These are phyloP conservation scores for Palythoa grandis DNA, from an alignment of 92 coral and sea anemone genomes.

Conservation along the genomic window DNA sequence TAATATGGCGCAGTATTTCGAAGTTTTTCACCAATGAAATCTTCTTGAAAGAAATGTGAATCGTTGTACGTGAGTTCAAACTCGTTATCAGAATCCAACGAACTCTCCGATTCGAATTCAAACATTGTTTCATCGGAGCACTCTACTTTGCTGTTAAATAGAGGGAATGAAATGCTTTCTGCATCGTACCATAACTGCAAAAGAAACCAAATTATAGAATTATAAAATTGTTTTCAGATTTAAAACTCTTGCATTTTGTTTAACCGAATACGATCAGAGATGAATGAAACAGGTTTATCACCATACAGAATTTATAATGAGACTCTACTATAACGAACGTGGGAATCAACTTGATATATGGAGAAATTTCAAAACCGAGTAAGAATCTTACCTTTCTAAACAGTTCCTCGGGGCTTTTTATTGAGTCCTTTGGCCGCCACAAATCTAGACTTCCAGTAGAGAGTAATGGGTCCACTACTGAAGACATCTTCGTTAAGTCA, in stretches of 20 bases:
- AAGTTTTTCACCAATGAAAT: slow-evolving; percentile 74
- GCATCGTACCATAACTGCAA: slow-evolving; percentile 85
- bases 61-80: slow-evolving; percentile 84
- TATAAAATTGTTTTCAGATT: not conserved
- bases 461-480: slow-evolving; percentile 95
- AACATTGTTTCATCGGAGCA: slow-evolving; percentile 67
- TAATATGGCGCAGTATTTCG: slow-evolving; percentile 70
- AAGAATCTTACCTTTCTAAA: slow-evolving; percentile 82
- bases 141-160: slow-evolving; percentile 72
- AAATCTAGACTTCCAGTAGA: slow-evolving; percentile 96
- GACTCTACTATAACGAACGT: slow-evolving; percentile 29
- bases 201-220: not conserved
- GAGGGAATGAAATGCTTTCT: slow-evolving; percentile 70
- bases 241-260: slow-evolving; percentile 21
- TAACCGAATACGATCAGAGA: slow-evolving; percentile 19
- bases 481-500: slow-evolving; percentile 65
- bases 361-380: slow-evolving; percentile 10
- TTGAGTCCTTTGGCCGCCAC: slow-evolving; percentile 85
- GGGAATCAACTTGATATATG: not conserved
- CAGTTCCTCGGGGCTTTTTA: slow-evolving; percentile 92
- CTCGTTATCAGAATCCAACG: slow-evolving; percentile 84
- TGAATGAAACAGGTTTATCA: slow-evolving; percentile 28
- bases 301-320: slow-evolving; percentile 30
- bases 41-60: slow-evolving; percentile 80
- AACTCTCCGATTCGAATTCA: slow-evolving; percentile 88